phyloP scores from a whole-genome alignment of 2,888 invertebrate species.

The Chaetogeoica ovagalla region DNA sequence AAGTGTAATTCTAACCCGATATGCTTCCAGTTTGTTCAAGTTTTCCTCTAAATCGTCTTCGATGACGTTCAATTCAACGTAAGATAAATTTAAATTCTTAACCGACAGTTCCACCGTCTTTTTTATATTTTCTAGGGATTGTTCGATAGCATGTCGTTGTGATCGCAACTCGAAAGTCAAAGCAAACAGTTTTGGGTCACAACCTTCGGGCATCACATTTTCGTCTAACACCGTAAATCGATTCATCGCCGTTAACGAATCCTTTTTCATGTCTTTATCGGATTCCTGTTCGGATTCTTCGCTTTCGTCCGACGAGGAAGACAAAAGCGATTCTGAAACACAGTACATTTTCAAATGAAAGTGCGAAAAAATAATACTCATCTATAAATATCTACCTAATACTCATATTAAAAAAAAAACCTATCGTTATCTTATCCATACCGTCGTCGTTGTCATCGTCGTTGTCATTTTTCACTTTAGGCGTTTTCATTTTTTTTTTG shows the following conservation, averaged over 20 bases:
- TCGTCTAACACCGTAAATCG: slow-evolving; percentile 65
- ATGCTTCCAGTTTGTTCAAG: slow-evolving; percentile 5
- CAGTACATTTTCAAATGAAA: background rate
- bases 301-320: slow-evolving; percentile 64
- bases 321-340: slow-evolving; percentile 35
- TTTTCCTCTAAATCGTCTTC: slow-evolving; percentile 9
- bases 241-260: slow-evolving; percentile 16
- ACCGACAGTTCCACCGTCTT: slow-evolving; percentile 65
- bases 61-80: slow-evolving; percentile 10
- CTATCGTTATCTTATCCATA: no score
- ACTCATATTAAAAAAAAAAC: no score
- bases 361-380: no score
- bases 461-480: slow-evolving; percentile 62
- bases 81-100: slow-evolving; percentile 65
- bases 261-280: slow-evolving; percentile 57
- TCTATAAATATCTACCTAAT: no score
- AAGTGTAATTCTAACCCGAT: background rate
- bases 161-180: slow-evolving; percentile 68
- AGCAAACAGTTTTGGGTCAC: slow-evolving; percentile 71
- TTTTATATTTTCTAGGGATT: slow-evolving; percentile 65
- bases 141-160: slow-evolving; percentile 67
- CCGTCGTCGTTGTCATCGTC: no score
- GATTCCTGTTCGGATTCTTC: slow-evolving; percentile 60
- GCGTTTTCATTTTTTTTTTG: slow-evolving; percentile 78
- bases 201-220: slow-evolving; percentile 71